Base-by-base conservation (phyloP, 2,888 invertebrate genomes). In the Bombylius major region DNA sequence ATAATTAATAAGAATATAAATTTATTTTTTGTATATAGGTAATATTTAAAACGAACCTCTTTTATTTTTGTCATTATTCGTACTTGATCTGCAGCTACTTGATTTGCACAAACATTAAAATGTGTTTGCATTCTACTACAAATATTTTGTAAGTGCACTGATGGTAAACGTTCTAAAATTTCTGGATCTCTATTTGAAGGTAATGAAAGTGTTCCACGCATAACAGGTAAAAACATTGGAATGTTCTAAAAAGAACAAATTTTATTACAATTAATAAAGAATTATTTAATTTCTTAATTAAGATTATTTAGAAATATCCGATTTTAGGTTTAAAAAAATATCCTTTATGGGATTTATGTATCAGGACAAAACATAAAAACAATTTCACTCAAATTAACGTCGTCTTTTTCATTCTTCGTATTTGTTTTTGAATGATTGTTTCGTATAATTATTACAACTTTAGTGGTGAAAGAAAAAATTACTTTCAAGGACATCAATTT, bases 191-290 rank as follows among this genome's bases (percentile, higher is more conserved):
- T 78, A 0, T 87, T 85, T 0, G 89, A 87, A 0, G 93, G 89
- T 54, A 92, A 74, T 47, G 91, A 91, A 3, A 93, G 73, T 0
- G 92, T 89, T 0, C 91, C 92, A 46, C 93, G 75, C 84, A 96
- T 90, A 51, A 96, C 92, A 0, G 96, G 96, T 54, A 94, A 75
- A 71, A 96, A 95, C 73, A 91, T 89, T 4, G 95, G 94, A 64
- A 95, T 93, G 63, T 81, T 84, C 79, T 89, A 75, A 23, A 23
- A 23, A 23, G 23, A 23, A 23, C 23, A 23, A 23, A 23, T 23
- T 23, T 23, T 0, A 65, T 66, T 44, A 61, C 53, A 61, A 64
- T 61, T 53, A 62, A 48, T 50, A 55, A 51, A 31, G n/a, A n/a
- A n/a, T n/a, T n/a, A n/a, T n/a, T n/a, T n/a, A n/a, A 54, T 8